Evolutionary conservation across 1,140 invertebrate species (phyloP).

Genomic region (Triops longicaudatus): DNA sequence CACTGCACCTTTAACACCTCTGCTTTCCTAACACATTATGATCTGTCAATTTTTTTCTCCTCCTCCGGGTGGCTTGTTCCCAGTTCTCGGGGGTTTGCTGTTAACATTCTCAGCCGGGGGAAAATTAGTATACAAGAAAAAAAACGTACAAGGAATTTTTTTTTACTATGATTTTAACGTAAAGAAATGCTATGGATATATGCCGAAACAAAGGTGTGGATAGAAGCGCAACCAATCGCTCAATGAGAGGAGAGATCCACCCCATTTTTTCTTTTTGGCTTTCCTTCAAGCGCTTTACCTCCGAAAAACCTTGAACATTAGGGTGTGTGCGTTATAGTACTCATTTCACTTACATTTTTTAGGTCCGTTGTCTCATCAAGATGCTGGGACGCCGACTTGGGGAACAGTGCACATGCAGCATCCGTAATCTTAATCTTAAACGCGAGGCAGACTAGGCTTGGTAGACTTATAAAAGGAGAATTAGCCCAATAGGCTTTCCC

Average conservation of each 20-base stretch:
- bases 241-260: constrained; percentile 11
- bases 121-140: neutral
- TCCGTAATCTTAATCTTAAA: neutral
- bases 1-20: neutral
- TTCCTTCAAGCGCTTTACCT: neutral
- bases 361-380: neutral
- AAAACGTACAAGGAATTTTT: neutral
- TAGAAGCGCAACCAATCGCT: constrained; percentile 10
- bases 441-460: neutral
- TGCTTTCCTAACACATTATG: neutral
- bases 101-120: neutral
- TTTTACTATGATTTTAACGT: neutral
- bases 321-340: neutral
- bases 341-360: neutral
- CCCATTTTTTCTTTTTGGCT: neutral
- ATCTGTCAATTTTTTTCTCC: constrained; percentile 3
- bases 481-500: constrained; percentile 7
- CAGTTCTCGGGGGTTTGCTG: neutral
- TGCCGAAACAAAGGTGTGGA: neutral
- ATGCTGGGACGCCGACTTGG: neutral
- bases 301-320: neutral
- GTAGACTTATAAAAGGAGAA: neutral
- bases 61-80: neutral
- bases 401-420: neutral
- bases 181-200: neutral